Conservation (phyloP, 2,113 vertebrate species). For the Odocoileus hemionus region DNA sequence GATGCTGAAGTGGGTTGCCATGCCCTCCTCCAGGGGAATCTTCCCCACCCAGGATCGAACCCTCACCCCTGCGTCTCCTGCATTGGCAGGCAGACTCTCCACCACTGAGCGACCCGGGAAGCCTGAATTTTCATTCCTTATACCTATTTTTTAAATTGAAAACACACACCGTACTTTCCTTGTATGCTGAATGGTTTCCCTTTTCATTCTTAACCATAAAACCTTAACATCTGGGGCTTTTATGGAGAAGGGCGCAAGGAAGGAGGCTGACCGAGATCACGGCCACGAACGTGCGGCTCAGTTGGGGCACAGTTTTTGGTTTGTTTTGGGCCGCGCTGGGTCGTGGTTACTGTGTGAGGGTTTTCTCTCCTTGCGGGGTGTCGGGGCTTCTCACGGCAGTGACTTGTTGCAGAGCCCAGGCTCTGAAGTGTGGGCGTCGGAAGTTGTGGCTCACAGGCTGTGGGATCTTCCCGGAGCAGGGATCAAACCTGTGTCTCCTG, state of each 20-base stretch:
- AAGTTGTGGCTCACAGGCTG: neutral
- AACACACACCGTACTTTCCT: neutral
- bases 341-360: neutral
- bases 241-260: accelerated
- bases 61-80: neutral
- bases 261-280: neutral
- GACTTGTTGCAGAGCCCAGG: neutral
- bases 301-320: neutral
- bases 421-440: neutral
- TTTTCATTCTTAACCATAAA: neutral
- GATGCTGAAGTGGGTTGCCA: neutral
- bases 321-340: accelerated
- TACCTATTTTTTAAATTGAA: neutral
- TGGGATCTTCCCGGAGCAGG: neutral
- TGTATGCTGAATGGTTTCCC: neutral
- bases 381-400: neutral
- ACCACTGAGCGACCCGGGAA: neutral
- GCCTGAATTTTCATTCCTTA: neutral
- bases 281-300: accelerated
- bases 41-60: neutral
- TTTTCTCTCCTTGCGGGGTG: neutral
- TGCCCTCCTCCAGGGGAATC: neutral
- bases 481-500: neutral
- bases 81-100: neutral
- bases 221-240: neutral